phyloP scores from a whole-genome alignment of 2,888 invertebrate genomes.

The Lepidocyrtoides sp. region DNA sequence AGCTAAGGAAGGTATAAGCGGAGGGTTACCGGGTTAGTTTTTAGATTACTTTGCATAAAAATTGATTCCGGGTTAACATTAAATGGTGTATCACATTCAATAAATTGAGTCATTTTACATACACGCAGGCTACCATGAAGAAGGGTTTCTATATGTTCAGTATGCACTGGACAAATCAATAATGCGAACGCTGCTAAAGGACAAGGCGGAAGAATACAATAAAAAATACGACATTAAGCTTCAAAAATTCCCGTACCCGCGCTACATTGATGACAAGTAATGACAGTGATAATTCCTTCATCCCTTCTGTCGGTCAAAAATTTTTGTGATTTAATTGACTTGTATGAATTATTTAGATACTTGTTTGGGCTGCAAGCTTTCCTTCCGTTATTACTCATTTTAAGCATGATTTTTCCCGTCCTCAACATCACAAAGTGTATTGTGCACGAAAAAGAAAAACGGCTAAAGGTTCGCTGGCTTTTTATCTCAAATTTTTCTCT shows the following conservation, averaged over 20 bases:
- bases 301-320: no score
- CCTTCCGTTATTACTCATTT: slow-evolving; percentile 92
- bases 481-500: background rate
- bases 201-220: slow-evolving; percentile 47
- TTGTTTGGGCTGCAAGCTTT: slow-evolving; percentile 88
- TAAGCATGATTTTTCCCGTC: slow-evolving; percentile 94
- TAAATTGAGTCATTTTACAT: background rate
- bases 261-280: slow-evolving; percentile 90
- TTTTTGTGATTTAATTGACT: no score
- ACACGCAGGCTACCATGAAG: slow-evolving; percentile 89
- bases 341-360: no score
- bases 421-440: slow-evolving; percentile 92
- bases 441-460: slow-evolving; percentile 92
- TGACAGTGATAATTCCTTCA: no score
- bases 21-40: slow-evolving; percentile 72
- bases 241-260: slow-evolving; percentile 90
- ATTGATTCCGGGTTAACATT: background rate
- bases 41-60: no score
- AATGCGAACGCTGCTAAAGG: slow-evolving; percentile 74
- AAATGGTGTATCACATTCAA: background rate
- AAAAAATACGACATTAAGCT: slow-evolving; percentile 76
- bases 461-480: slow-evolving; percentile 88
- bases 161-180: slow-evolving; percentile 88
- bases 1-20: slow-evolving; percentile 66
- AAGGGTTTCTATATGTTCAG: slow-evolving; percentile 91